A percentile compares a stretch with the other conserved stretches of the same genome.
Evolutionary conservation across 2,113 vertebrate genomes (phyloP).

Genomic region (Scophthalmus maximus): DNA sequence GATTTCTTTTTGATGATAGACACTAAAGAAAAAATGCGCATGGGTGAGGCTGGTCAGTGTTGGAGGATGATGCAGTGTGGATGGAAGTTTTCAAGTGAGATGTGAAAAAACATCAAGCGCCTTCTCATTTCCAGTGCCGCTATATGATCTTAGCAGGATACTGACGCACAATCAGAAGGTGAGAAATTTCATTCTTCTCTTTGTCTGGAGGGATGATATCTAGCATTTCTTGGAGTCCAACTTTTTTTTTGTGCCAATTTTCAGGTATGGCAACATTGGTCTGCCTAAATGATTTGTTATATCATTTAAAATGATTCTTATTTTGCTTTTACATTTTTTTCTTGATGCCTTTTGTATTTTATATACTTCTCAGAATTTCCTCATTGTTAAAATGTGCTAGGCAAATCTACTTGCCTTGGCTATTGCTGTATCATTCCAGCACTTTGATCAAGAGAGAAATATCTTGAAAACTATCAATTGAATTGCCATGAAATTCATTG

Average conservation of each 20-base stretch:
- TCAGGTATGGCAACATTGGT: background rate
- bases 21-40: slow-evolving; percentile 6
- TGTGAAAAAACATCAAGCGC: slow-evolving; percentile 31
- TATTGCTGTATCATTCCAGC: background rate
- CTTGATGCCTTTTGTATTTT: background rate
- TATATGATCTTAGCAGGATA: slow-evolving; percentile 29
- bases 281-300: background rate
- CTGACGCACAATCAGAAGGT: slow-evolving; percentile 21
- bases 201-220: slow-evolving; percentile 6
- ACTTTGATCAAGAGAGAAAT: background rate
- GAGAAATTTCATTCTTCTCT: background rate
- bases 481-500: background rate
- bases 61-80: slow-evolving; percentile 15
- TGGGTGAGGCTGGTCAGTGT: slow-evolving; percentile 9
- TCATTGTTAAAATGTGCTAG: background rate
- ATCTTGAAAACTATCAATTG: too few relatives aligned
- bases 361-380: too few relatives aligned
- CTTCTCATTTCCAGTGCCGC: slow-evolving; percentile 33
- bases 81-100: slow-evolving; percentile 31
- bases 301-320: background rate
- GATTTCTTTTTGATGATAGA: background rate
- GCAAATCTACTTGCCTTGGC: background rate
- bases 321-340: background rate
- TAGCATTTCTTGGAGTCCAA: background rate
- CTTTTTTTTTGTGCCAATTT: background rate